These are phyloP conservation scores for Paracyprichromis sp. DNA, from an alignment of 2,113 vertebrate genomes.

Conservation along the genomic window DNA sequence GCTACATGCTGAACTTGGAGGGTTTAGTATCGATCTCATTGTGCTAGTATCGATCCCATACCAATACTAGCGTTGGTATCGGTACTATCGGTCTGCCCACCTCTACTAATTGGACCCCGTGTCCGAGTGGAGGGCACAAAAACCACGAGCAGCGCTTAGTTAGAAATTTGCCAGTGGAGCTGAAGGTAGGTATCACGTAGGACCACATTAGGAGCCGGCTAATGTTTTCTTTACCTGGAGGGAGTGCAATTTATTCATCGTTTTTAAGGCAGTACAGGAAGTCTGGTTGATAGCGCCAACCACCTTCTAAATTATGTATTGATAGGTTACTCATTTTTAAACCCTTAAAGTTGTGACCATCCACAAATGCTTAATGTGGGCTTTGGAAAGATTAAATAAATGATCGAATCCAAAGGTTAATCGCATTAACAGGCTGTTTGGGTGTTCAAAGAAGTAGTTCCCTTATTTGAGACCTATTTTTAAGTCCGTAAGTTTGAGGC, in stretches of 20 bases:
- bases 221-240: background rate
- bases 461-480: background rate
- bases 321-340: background rate
- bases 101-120: background rate
- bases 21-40: background rate
- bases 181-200: background rate
- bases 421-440: background rate
- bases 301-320: background rate
- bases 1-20: background rate
- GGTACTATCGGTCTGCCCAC: background rate
- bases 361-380: background rate
- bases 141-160: background rate
- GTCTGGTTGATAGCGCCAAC: background rate
- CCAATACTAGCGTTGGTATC: background rate
- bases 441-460: background rate
- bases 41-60: background rate
- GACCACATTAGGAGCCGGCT: background rate
- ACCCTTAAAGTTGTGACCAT: background rate
- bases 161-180: background rate
- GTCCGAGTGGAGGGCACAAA: background rate
- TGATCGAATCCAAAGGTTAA: background rate
- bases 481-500: background rate
- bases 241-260: fast-evolving
- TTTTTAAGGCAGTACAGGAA: background rate
- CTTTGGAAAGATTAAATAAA: background rate